Evolutionary conservation across 2,113 vertebrate genomes (phyloP), one percentile per base, ranked within the genome.

Genomic region (Crotalus horridus): DNA sequence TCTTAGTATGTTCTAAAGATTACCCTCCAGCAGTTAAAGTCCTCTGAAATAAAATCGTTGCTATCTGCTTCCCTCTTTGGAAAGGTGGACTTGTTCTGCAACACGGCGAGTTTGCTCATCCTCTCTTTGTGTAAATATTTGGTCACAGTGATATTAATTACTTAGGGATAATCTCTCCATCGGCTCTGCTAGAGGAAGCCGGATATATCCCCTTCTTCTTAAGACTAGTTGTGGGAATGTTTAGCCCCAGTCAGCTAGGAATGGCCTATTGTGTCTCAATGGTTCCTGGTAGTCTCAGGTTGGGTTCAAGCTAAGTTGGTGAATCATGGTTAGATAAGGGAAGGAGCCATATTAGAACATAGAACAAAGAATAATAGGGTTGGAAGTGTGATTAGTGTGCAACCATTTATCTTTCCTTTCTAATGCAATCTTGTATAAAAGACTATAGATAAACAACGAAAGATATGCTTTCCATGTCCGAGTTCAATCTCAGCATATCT

Each of bases 211-310:
- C 95, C 95, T 96, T 97, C 95, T 96, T 97, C 96, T 96, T 94
- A 46, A 88, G 48, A 54, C 2, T 17, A 23, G 97, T 95, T 94
- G 95, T 95, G 94, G 95, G 93, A 96, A 96, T 95, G 95, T 96
- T 96, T 96, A 96, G 94, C 93, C 93, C 92, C 95, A 97, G 97
- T 96, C 97, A 97, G 98, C 98, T 96, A 97, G 97, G 97, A 96
- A 95, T 96, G 6, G 61, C 10, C 95, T 96, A 96, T 95, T 98
- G 96, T 96, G 97, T 93, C 94, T 96, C 94, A 96, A 96, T 93
- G 91, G 10, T 61, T 20, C 54, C 39, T 12, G 90, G 87, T 90
- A 95, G 94, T 96, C 95, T 94, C 93, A 89, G 92, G 89, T 96
- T 94, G 81, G 94, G 96, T 89, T 95, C 92, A 89, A 39, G 13